phyloP scores from a whole-genome alignment of 2,113 vertebrate genomes.

The Carettochelys insculpta region DNA sequence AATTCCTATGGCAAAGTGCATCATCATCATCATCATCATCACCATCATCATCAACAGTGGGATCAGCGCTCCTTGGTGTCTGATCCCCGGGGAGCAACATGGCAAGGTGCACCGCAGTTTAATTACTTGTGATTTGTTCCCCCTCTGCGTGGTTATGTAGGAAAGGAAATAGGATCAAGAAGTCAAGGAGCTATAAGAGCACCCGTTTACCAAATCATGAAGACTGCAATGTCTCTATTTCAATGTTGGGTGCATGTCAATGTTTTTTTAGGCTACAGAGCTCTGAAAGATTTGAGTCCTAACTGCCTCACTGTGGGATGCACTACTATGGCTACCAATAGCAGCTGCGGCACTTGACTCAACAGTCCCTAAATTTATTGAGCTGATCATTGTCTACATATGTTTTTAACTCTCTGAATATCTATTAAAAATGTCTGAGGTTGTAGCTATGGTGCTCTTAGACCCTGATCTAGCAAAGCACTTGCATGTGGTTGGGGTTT shows the following conservation, averaged over 20 bases:
- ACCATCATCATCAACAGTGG: no score
- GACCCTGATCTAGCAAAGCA: neutral
- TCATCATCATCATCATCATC: no score
- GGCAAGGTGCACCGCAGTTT: neutral
- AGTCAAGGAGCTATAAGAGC: neutral
- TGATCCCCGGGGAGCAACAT: no score
- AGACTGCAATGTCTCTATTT: neutral
- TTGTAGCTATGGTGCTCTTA: neutral
- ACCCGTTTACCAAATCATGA: neutral
- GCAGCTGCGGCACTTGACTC: neutral
- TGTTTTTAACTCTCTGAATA: neutral
- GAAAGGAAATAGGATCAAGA: neutral
- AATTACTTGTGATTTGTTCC: neutral
- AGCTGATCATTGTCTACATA: neutral
- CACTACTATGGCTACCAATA: neutral
- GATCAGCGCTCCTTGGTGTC: no score
- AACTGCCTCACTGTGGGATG: neutral
- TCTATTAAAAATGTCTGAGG: neutral
- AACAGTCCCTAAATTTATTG: neutral
- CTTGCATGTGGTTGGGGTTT: neutral
- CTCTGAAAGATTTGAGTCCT: neutral
- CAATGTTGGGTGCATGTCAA: neutral
- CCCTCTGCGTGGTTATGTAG: neutral
- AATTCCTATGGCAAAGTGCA: no score
- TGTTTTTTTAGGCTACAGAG: neutral